Evolutionary conservation across 1,140 invertebrate species (phyloP).

Genomic region (Dendrolimus kikuchii): DNA sequence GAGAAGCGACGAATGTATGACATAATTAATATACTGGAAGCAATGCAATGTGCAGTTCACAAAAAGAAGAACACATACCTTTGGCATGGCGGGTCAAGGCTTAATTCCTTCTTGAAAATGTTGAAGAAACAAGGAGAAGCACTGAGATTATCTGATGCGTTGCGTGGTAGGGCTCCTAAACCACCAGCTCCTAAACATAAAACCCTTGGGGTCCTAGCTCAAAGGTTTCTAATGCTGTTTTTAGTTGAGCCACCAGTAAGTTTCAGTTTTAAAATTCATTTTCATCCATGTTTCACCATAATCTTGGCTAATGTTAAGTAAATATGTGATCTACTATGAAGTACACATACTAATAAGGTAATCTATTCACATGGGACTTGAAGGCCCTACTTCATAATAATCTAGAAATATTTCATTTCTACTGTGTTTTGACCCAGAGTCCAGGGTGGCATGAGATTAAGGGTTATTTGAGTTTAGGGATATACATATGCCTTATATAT

Average conservation of each 20-base stretch:
- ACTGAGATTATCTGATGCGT: slow-evolving; percentile 52
- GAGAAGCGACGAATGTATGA: slow-evolving; percentile 84
- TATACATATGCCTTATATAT: no score
- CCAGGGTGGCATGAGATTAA: no score
- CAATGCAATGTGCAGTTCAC: slow-evolving; percentile 79
- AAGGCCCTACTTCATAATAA: no score
- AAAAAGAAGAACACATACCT: slow-evolving; percentile 75
- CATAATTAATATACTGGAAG: slow-evolving; percentile 84
- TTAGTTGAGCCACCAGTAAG: slow-evolving; percentile 77
- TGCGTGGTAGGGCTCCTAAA: slow-evolving; percentile 58
- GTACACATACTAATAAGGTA: no score
- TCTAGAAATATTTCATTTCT: no score
- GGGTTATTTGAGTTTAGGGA: no score
- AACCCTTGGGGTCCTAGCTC: slow-evolving; percentile 79
- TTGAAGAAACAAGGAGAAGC: slow-evolving; percentile 64
- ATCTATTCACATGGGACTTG: no score
- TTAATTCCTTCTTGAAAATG: slow-evolving; percentile 64
- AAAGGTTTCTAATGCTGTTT: slow-evolving; percentile 83
- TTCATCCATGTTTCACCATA: slow-evolving; percentile 1
- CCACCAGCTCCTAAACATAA: slow-evolving; percentile 72
- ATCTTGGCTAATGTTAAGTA: background rate
- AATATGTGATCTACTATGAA: background rate
- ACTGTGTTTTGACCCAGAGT: no score
- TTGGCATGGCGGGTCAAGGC: slow-evolving; percentile 72
- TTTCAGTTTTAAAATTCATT: slow-evolving; percentile 16